Evolutionary conservation across 2,888 invertebrate genomes (phyloP).

Genomic region (Lamproptera curius): DNA sequence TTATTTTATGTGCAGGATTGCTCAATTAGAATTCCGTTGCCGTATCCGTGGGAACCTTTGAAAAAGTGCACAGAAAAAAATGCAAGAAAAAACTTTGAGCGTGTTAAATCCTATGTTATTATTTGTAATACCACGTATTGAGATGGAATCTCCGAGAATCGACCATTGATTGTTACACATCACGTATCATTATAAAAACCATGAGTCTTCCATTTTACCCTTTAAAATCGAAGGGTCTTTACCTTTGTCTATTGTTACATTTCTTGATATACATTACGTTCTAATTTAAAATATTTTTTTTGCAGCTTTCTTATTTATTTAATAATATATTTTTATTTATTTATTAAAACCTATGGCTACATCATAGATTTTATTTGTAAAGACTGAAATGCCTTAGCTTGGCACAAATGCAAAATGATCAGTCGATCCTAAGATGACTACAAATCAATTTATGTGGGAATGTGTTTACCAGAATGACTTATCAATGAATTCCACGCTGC

Average conservation of each 20-base stretch:
- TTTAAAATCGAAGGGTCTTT: too few species aligned
- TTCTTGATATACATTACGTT: too few species aligned
- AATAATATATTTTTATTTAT: too few species aligned
- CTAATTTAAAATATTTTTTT: too few species aligned
- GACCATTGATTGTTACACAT: slow-evolving; percentile 24
- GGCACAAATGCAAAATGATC: too few species aligned
- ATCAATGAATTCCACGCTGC: slow-evolving; percentile 9
- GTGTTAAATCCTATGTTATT: slow-evolving; percentile 51
- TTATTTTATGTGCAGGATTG: slow-evolving; percentile 38
- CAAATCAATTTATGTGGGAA: slow-evolving; percentile 18
- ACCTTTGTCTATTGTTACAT: too few species aligned
- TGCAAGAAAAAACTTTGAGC: slow-evolving; percentile 41
- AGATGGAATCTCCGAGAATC: slow-evolving; percentile 65
- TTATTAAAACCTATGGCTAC: too few species aligned
- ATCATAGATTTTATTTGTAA: too few species aligned
- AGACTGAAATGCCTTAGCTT: too few species aligned
- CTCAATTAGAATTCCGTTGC: slow-evolving; percentile 48
- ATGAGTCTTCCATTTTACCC: too few species aligned
- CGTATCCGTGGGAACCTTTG: slow-evolving; percentile 59
- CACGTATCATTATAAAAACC: neutral
- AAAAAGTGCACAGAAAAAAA: slow-evolving; percentile 40
- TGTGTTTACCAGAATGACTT: slow-evolving; percentile 12
- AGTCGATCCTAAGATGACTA: slow-evolving; percentile 31
- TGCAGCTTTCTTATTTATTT: too few species aligned
- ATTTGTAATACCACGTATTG: slow-evolving; percentile 53